phyloP scores from a whole-genome alignment of 2,888 invertebrate genomes.

The Campoplex nolae region DNA sequence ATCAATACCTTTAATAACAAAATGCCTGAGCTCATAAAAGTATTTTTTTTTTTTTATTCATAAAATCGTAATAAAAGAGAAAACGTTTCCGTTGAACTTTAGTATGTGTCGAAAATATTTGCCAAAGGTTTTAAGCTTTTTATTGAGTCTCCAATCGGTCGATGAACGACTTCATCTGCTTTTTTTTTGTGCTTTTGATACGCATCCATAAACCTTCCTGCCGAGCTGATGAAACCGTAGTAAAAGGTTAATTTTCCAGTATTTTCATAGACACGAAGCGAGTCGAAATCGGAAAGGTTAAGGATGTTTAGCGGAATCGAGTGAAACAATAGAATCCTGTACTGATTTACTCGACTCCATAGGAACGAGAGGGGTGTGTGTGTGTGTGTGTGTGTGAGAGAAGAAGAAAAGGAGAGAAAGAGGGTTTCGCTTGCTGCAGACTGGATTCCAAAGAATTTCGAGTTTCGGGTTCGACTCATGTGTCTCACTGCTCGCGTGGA shows the following conservation, averaged over 20 bases:
- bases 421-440: conserved; percentile 16
- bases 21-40: not conserved
- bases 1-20: not conserved
- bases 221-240: not conserved
- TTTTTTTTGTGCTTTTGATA: not conserved
- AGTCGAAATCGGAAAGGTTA: too few relatives aligned
- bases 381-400: not conserved
- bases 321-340: conserved; percentile 59
- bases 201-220: not conserved
- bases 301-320: conserved; percentile 47
- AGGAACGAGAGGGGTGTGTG: not conserved
- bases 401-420: not conserved
- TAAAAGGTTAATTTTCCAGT: conserved; percentile 37
- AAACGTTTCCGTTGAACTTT: not conserved
- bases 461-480: conserved; percentile 56
- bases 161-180: not conserved
- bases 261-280: not conserved
- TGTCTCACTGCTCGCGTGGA: conserved; percentile 41
- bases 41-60: not conserved
- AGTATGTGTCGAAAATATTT: not conserved
- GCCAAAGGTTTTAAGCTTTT: not conserved
- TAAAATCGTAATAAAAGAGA: not conserved
- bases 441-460: conserved; percentile 58
- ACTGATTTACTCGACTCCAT: conserved; percentile 52
- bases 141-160: not conserved